Evolutionary conservation across 2,888 invertebrate species (phyloP), one percentile per base, ranked within the genome.

Genomic region (Andrena bucephala): DNA sequence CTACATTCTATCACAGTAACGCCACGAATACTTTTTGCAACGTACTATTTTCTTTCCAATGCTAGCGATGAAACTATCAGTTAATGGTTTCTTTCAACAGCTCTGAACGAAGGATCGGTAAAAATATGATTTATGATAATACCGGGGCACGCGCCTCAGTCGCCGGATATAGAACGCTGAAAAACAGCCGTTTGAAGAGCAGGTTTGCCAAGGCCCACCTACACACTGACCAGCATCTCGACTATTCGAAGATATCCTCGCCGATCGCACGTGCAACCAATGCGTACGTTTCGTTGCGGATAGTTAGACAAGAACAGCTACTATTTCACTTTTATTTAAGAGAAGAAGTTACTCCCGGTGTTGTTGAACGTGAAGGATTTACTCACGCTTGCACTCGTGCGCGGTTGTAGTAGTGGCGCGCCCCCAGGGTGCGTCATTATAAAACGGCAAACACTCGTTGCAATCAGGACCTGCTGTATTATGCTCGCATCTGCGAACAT

Each of bases 371-470:
- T 4, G 16, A 42, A 42, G 42, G 42, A 16, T 42, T 42, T 80
- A 95, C 97, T 96, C 94, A 99, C 99, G 96, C 96, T 97, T 97
- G 95, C 99, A 99, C 94, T 99, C 99, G 94, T 98, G 97, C 0
- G 98, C 98, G 93, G 99, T 97, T 71, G 95, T 95, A 0, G 97
- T 97, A 0, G 98, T 98, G 5, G 99, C 99, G 89, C 98, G 95
- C 71, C 96, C 96, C 99, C 99, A 99, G 1, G 99, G 99, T 33
- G 97, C 97, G 93, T 99, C 99, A 94, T 99, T 99, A 95, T 97
- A 99, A 94, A 99, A 98, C 78, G 99, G 98, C 85, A 97, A 94
- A 93, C 99, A 99, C 89, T 97, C 96, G 89, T 98, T 97, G 93
- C 99, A 99, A 92, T 99, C 98, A 0, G 97, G 96, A 33, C 99